A percentile compares a stretch with the other conserved stretches of the same genome.
Evolutionary conservation across 2,113 vertebrate genomes (phyloP).

Genomic region (Hippocampus abdominalis): DNA sequence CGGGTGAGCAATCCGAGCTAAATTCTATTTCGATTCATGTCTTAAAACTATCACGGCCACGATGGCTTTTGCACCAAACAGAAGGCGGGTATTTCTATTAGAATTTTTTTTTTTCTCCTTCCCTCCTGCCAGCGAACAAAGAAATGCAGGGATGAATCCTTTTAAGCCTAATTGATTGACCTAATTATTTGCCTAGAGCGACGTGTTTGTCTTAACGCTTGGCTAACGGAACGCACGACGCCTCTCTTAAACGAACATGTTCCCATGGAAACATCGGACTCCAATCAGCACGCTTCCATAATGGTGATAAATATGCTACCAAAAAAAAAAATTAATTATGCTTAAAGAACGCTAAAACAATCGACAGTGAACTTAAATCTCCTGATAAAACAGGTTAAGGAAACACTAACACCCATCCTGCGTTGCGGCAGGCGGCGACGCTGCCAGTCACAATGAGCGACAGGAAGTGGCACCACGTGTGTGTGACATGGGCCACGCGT

Average conservation of each 20-base stretch:
- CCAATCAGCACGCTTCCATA: background rate
- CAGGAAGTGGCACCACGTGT: conserved; percentile 80
- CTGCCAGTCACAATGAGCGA: conserved; percentile 74
- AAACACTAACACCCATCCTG: background rate
- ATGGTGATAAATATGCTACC: background rate
- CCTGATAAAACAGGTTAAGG: too few relatives aligned
- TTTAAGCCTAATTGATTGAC: conserved; percentile 42
- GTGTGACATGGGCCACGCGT: conserved; percentile 77
- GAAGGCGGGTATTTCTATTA: conserved; percentile 11
- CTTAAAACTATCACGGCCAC: too few relatives aligned
- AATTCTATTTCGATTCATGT: too few relatives aligned
- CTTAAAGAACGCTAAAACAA: too few relatives aligned
- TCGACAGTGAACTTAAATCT: too few relatives aligned
- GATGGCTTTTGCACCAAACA: background rate
- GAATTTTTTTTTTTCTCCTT: conserved; percentile 8
- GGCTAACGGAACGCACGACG: background rate
- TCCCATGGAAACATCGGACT: background rate
- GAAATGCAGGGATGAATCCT: conserved; percentile 38
- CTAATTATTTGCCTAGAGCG: conserved; percentile 42
- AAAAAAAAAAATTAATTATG: background rate
- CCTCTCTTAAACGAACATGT: too few relatives aligned
- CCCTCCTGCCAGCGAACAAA: conserved; percentile 17
- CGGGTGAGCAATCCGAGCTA: too few relatives aligned
- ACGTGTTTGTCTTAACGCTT: conserved; percentile 25
- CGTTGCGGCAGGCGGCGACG: conserved; percentile 64